phyloP scores from a whole-genome alignment of 2,888 invertebrate genomes.

The Acanthosepion pharaonis region DNA sequence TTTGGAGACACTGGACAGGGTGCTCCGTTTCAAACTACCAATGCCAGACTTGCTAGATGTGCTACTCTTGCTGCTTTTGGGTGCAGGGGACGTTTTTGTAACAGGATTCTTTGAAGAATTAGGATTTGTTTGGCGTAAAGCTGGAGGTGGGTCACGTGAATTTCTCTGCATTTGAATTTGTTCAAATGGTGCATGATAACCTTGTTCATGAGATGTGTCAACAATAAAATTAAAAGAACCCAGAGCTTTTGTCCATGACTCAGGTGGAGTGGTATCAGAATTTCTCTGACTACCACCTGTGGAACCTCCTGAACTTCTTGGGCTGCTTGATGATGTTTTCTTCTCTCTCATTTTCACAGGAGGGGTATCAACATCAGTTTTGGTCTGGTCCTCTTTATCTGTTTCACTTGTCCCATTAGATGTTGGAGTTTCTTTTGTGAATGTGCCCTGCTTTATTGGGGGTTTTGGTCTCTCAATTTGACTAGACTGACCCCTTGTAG shows the following conservation, averaged over 20 bases:
- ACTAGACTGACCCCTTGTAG: slow-evolving; percentile 49
- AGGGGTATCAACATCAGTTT: background rate
- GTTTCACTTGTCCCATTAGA: slow-evolving; percentile 54
- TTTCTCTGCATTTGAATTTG: slow-evolving; percentile 55
- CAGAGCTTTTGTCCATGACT: slow-evolving; percentile 63
- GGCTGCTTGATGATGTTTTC: slow-evolving; percentile 50
- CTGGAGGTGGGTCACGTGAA: slow-evolving; percentile 52
- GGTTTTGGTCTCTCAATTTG: slow-evolving; percentile 62
- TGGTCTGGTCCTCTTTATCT: slow-evolving; percentile 34
- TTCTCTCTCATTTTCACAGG: slow-evolving; percentile 54
- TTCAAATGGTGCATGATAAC: slow-evolving; percentile 52
- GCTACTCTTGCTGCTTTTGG: slow-evolving; percentile 55
- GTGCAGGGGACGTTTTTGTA: background rate
- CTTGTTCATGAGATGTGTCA: slow-evolving; percentile 53
- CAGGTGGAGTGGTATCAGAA: slow-evolving; percentile 54
- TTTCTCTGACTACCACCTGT: slow-evolving; percentile 50
- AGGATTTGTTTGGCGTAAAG: slow-evolving; percentile 47
- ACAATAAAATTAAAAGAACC: slow-evolving; percentile 60
- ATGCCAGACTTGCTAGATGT: slow-evolving; percentile 58
- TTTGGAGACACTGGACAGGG: slow-evolving; percentile 36
- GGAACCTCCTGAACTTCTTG: slow-evolving; percentile 57
- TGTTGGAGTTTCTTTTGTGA: slow-evolving; percentile 84
- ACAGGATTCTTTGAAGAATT: background rate
- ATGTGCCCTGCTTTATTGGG: slow-evolving; percentile 88
- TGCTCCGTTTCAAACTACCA: slow-evolving; percentile 51